Percentiles rank a stretch among this genome's conserved stretches.
Conservation (phyloP, 1,140 invertebrate species). For the Zaprionus vittiger region DNA sequence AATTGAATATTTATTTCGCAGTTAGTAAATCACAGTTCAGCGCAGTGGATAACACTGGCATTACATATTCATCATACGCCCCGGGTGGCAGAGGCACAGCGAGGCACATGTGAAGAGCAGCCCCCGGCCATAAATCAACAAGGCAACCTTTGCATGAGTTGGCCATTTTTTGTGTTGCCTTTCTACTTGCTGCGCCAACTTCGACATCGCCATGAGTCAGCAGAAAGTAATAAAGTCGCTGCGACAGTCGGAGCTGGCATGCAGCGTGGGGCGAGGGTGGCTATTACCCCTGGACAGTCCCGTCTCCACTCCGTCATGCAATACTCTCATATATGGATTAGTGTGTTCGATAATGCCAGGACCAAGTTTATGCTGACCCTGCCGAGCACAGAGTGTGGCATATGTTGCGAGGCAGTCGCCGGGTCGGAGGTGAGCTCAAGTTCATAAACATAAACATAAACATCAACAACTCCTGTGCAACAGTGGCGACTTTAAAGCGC, state of each 20-base stretch:
- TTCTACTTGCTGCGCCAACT: constrained; percentile 2
- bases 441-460: constrained; percentile 35
- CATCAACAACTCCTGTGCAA: constrained; percentile 5
- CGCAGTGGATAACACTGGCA: constrained; percentile 72
- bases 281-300: constrained; percentile 40
- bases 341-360: constrained; percentile 69
- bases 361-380: constrained; percentile 45
- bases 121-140: constrained; percentile 72
- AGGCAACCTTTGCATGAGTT: constrained; percentile 79
- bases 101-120: constrained; percentile 56
- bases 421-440: constrained; percentile 22
- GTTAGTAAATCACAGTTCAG: constrained; percentile 81
- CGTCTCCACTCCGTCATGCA: constrained; percentile 39
- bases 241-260: constrained; percentile 1
- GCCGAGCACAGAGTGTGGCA: constrained; percentile 39
- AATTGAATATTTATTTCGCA: constrained; percentile 83
- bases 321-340: constrained; percentile 73
- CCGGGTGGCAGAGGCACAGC: constrained; percentile 52
- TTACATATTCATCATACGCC: constrained; percentile 81
- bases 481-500: constrained; percentile 35
- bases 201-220: constrained; percentile 58
- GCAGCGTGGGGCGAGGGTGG: constrained; percentile 2
- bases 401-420: constrained; percentile 13
- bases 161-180: constrained; percentile 48
- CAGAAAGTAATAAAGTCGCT: constrained; percentile 76